Conservation (phyloP, 1,140 invertebrate genomes). For the Drosophila baimaii region DNA sequence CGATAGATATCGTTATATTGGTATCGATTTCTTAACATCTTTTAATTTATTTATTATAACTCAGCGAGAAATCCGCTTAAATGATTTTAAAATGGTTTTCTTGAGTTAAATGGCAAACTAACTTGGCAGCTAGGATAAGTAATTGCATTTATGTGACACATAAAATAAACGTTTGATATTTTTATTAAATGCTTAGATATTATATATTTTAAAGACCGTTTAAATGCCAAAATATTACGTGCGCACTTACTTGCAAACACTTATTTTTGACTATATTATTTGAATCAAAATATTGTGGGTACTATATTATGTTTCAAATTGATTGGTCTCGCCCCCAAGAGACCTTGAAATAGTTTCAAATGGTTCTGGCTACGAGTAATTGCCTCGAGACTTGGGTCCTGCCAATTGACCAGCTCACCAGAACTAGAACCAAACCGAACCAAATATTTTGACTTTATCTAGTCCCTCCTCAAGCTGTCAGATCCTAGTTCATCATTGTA, state of each 20-base stretch:
- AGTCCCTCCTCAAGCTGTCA: conserved; percentile 20
- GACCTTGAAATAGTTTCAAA: conserved; percentile 28
- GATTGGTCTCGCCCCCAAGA: neutral
- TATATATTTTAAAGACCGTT: neutral
- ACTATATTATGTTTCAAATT: conserved; percentile 22
- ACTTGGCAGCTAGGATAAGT: neutral
- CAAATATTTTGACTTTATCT: neutral
- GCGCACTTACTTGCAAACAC: too few species aligned
- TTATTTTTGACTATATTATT: conserved; percentile 1
- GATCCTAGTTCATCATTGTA: conserved; percentile 18
- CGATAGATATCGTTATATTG: too few species aligned
- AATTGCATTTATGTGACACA: neutral
- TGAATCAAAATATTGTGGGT: neutral
- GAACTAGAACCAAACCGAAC: neutral
- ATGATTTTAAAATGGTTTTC: too few species aligned
- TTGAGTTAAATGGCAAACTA: neutral
- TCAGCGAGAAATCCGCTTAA: too few species aligned
- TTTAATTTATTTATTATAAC: neutral
- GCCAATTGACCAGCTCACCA: conserved; percentile 38
- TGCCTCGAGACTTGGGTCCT: conserved; percentile 29
- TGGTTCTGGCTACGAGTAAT: conserved; percentile 11
- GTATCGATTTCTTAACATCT: neutral
- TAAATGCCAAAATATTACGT: neutral
- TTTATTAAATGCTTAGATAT: conserved; percentile 19
- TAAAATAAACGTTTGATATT: conserved; percentile 6